Evolutionary conservation across 2,888 invertebrate species (phyloP), one percentile per base, ranked within the genome.

Genomic region (Drosophila parthenogenetica): DNA sequence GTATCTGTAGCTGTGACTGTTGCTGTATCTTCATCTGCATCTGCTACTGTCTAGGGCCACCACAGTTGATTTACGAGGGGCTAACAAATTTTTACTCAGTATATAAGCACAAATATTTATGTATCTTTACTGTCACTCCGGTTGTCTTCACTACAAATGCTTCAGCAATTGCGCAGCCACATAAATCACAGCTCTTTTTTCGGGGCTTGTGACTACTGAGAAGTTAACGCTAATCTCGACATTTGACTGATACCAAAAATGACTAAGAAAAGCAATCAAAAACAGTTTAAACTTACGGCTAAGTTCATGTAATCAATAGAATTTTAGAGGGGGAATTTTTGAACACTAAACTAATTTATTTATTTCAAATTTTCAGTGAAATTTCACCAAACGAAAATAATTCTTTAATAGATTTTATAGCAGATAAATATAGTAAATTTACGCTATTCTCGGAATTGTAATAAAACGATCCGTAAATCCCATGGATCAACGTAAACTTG

Each of bases 1-100:
- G 29, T 39, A 17, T n/a, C 17, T 13, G 22, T 17, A 11, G 16
- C 17, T 29, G 40, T 32, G 37, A 17, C 49, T 62, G 14, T 61
- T 69, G 69, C 64, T 22, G 32, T 64, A 71, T 73, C 72, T 72
- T 48, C 59, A 75, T 75, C 75, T 66, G 75, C 60, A 71, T 58
- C 67, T 50, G n/a, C 58, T 46, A 40, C 48, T 53, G 42, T 39
- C 58, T 58, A 11, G 16, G 7, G 45, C 55, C 42, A 11, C 32
- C 39, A 43, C 42, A 19, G 10, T 39, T 76, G 75, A 76, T 76
- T 76, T 75, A 75, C 71, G 67, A 39, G 40, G 16, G n/a, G 55
- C 51, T 10, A 63, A 55, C 13, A 5, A 25, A 46, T 25, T 22
- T 46, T 29, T 29, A 29, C 29, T 5, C 8, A 29, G 17, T 17